Evolutionary conservation across 30 jellyfish, hydroid and myxozoan genomes (phyloP).

Genomic region (Chrysaora quinquecirrha): DNA sequence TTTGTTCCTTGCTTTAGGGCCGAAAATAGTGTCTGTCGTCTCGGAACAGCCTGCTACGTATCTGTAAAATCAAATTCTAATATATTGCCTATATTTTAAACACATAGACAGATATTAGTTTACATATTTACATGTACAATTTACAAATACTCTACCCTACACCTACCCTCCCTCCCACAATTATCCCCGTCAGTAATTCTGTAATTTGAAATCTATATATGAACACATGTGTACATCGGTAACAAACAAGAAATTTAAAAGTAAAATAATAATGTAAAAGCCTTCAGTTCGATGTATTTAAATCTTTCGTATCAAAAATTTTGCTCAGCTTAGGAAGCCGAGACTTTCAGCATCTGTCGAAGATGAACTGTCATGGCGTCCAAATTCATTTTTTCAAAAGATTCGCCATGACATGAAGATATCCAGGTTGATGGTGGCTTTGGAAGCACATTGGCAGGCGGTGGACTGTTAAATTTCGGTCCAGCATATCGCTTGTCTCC

Average conservation of each 20-base stretch:
- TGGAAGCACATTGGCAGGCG: slow-evolving; percentile 94
- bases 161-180: slow-evolving; percentile 30
- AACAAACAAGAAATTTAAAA: slow-evolving; percentile 3
- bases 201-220: not conserved
- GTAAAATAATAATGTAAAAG: slow-evolving; percentile 4
- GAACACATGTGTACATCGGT: slow-evolving; percentile 7
- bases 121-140: slow-evolving; percentile 57
- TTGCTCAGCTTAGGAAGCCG: slow-evolving; percentile 60
- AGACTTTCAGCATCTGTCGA: slow-evolving; percentile 89
- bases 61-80: slow-evolving; percentile 30
- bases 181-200: not conserved
- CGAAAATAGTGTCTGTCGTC: not conserved
- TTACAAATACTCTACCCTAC: slow-evolving; percentile 37
- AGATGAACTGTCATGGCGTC: slow-evolving; percentile 96
- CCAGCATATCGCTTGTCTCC: slow-evolving; percentile 89
- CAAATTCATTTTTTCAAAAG: slow-evolving; percentile 52
- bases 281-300: not conserved
- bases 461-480: slow-evolving; percentile 97
- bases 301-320: too few species aligned
- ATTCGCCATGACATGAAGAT: slow-evolving; percentile 37
- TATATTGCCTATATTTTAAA: slow-evolving; percentile 44
- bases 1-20: too few species aligned
- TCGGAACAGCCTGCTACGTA: not conserved
- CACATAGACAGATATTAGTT: slow-evolving; percentile 52
- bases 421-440: slow-evolving; percentile 96